phyloP scores from a whole-genome alignment of 2,888 invertebrate species.

The Phalangium opilio region DNA sequence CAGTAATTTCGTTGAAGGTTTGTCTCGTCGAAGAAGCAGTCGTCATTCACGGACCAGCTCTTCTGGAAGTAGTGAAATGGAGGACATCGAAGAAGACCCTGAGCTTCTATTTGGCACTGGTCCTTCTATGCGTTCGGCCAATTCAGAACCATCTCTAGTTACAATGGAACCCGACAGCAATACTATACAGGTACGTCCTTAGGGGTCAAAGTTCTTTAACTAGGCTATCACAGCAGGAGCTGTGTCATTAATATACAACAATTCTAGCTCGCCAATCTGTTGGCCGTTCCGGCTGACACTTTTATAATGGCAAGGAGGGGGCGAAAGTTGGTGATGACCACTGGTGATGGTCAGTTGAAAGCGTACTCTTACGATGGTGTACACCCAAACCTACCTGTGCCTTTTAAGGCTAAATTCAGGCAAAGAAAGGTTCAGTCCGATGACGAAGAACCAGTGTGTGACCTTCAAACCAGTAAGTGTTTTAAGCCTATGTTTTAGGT shows the following conservation, averaged over 20 bases:
- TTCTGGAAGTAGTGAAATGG: slow-evolving; percentile 17
- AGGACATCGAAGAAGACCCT: slow-evolving; percentile 18
- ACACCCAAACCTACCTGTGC: slow-evolving; percentile 18
- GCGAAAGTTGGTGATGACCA: slow-evolving; percentile 6
- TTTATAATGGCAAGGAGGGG: not conserved
- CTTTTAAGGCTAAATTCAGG: slow-evolving; percentile 14
- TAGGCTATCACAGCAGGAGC: not conserved
- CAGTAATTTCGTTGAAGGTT: not conserved
- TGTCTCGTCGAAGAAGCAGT: slow-evolving; percentile 4
- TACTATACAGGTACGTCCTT: not conserved
- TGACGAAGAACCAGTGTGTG: not conserved
- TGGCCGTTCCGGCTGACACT: slow-evolving; percentile 3
- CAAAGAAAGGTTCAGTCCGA: not conserved
- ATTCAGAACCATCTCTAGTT: slow-evolving; percentile 16
- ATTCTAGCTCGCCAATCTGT: not conserved
- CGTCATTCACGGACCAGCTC: slow-evolving; percentile 3
- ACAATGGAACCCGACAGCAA: not conserved
- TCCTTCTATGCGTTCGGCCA: slow-evolving; percentile 9
- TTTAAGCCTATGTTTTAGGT: too few relatives aligned
- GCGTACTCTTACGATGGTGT: slow-evolving; percentile 20
- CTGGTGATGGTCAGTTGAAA: slow-evolving; percentile 14
- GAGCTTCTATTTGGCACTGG: not conserved
- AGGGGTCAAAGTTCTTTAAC: too few relatives aligned
- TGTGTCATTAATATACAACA: too few relatives aligned
- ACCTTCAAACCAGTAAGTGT: too few relatives aligned